A percentile compares a stretch with the other conserved stretches of the same genome.
Conservation (phyloP, 2,113 vertebrate species). For the Jaculus jaculus region DNA sequence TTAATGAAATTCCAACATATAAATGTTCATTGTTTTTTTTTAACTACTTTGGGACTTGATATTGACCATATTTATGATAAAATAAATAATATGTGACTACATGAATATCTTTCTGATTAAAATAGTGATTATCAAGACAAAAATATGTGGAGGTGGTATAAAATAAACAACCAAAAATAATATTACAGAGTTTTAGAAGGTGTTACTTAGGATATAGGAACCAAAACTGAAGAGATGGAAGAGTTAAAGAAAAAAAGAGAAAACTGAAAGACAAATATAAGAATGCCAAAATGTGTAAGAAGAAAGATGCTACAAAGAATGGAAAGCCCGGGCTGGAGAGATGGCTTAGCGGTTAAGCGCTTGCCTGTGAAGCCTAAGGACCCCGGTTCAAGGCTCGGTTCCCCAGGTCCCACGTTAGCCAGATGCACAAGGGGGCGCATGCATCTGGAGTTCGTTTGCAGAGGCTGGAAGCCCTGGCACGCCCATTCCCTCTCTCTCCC, state of each 20-base stretch:
- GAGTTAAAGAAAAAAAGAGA: background rate
- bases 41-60: constrained; percentile 14
- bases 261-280: background rate
- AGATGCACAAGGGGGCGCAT: no score
- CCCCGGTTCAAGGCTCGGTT: no score
- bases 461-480: no score
- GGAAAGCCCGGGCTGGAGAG: no score
- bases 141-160: background rate
- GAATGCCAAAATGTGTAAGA: background rate
- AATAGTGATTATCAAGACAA: constrained; percentile 2
- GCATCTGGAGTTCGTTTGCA: no score
- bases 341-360: no score
- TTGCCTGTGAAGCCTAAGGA: no score
- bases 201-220: background rate
- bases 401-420: no score
- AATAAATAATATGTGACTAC: background rate
- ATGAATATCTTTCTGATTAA: constrained; percentile 42
- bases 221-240: background rate
- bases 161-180: background rate
- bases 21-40: background rate
- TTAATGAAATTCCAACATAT: background rate
- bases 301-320: constrained; percentile 11
- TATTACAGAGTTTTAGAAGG: background rate
- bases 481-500: no score
- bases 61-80: background rate